Percentiles rank a stretch among this genome's conserved stretches.
phyloP scores from a whole-genome alignment of 2,797 vertebrate species.

The Lates japonicus region DNA sequence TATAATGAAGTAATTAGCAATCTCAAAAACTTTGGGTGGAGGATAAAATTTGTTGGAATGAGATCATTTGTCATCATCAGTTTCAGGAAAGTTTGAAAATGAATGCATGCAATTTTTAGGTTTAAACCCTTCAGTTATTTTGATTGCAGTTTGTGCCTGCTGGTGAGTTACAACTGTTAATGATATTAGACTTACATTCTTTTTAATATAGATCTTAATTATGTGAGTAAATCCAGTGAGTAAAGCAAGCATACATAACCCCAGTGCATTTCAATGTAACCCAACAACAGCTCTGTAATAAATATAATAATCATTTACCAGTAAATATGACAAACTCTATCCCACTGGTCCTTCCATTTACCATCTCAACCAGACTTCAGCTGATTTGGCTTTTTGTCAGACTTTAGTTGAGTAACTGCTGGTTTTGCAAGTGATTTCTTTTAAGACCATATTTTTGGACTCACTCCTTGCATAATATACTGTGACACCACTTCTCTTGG shows the following conservation, averaged over 20 bases:
- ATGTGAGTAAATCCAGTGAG: background rate
- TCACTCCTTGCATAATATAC: background rate
- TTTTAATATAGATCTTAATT: slow-evolving; percentile 15
- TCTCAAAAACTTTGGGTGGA: slow-evolving; percentile 28
- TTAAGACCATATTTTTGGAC: background rate
- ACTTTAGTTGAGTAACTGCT: background rate
- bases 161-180: slow-evolving; percentile 21
- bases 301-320: background rate
- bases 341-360: background rate
- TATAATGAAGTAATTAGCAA: slow-evolving; percentile 45
- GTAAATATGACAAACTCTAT: background rate
- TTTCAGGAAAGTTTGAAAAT: slow-evolving; percentile 28
- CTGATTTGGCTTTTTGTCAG: background rate
- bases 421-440: background rate
- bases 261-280: background rate
- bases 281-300: background rate
- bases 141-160: slow-evolving; percentile 20
- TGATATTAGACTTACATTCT: slow-evolving; percentile 3
- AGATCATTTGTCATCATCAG: slow-evolving; percentile 34
- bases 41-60: slow-evolving; percentile 44
- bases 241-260: background rate
- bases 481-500: slow-evolving; percentile 1
- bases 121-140: slow-evolving; percentile 9
- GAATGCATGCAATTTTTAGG: slow-evolving; percentile 4
- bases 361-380: background rate